Base-by-base conservation (phyloP, 2,888 invertebrate species). In the Galeopsomyia nigrocyanea region DNA sequence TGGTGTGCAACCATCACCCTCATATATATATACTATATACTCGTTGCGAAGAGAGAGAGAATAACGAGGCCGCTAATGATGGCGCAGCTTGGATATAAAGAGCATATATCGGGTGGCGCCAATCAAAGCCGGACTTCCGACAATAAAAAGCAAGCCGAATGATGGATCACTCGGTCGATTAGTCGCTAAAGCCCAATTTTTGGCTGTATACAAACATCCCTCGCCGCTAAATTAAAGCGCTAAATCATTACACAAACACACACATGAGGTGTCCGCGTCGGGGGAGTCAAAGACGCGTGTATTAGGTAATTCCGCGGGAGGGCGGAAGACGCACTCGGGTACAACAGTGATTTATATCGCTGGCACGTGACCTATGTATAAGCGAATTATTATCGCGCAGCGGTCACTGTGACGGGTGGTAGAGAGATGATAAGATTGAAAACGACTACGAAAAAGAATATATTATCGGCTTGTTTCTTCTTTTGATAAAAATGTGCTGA, bases 271-370 rank as follows among this genome's bases (percentile, higher is more conserved):
- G 71, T 26, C 26, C 73, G 73, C 73, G 76, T 77, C 79, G 77
- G 79, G 78, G 76, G 80, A 80, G 80, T 79, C 80, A 80, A 80
- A 79, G 80, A 72, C 77, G 79, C 79, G 79, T 79, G 80, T 82
- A 82, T 83, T 82, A 83, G 82, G 80, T 82, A 82, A 82, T 83
- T 82, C 81, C 76, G 80, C 79, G 79, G 80, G 80, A 76, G 79
- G 80, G 79, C 76, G 71, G 70, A 76, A 75, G 75, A 22, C 39
- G 16, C 13, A 50, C n/a, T n/a, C 26, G 26, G 3, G 47, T 10
- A 16, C 39, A 46, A 19, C 77, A 81, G 80, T 84, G 84, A 84
- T 84, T 84, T 83, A 84, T 84, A 83, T 82, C 80, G 80, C 80
- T 74, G 79, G 82, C 82, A 83, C 83, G 83, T 83, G 84, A 84